Base-by-base conservation (phyloP, 2,113 vertebrate species). In the Scolopax mira region DNA sequence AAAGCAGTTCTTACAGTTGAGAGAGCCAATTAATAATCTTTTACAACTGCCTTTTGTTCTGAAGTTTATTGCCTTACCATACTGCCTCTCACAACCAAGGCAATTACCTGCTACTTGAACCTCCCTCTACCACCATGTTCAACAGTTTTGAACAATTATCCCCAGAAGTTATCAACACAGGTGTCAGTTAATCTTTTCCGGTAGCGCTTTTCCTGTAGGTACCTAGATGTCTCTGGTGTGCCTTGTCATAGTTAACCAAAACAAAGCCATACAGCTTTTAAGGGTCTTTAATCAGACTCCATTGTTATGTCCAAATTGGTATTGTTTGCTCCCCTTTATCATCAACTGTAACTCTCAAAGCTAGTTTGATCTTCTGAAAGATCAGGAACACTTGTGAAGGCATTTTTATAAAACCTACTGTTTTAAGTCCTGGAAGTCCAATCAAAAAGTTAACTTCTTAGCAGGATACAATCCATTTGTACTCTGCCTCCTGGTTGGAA, bases 121-220 rank as follows among this genome's bases (percentile, higher is more conserved):
- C 8, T 31, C 16, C 35, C 14, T 69, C 11, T 21, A 55, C 16
- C 18, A 52, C 31, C 22, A 13, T 66, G 42, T 64, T 48, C 37
- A 77, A 60, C 28, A 41, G 7, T 65, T 81, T 52, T 5, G 1
- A 65, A 55, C 22, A 44, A 24, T 35, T 33, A 77, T 37, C 44
- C 41, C 51, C 64, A 51, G 48, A 71, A 71, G 10, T 42, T 18
- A 65, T 33, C 37, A 31, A n/a, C 60, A 37, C 58, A n/a, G 19
- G 5, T 22, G 35, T 54, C 31, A 80, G 33, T 22, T 39, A 19
- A 46, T 16, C 33, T 51, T 35, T 21, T 5, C 16, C 33, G 51
- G 15, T 54, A 48, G 31, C 1, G 3, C 18, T 67, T 79, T 66
- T 27, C 70, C 14, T 41, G 2, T 7, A 18, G 2, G 0, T 25